A percentile compares a stretch with the other conserved stretches of the same genome.
These are phyloP conservation scores for Chrysotoxum bicinctum DNA, from an alignment of 2,888 invertebrate species.

Conservation along the genomic window DNA sequence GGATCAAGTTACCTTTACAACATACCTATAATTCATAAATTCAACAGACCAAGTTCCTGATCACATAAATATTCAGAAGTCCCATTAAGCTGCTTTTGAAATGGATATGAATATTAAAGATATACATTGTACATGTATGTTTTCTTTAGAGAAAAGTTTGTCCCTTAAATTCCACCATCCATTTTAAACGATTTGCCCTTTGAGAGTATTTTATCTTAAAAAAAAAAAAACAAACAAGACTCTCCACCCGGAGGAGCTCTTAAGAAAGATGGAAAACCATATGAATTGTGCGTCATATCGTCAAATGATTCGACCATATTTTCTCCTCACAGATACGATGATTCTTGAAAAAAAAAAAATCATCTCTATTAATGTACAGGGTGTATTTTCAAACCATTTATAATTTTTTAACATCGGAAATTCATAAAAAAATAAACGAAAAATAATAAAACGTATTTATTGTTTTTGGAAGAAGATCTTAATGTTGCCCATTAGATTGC, in stretches of 20 bases:
- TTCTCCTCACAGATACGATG: background rate
- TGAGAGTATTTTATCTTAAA: background rate
- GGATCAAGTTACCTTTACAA: no score
- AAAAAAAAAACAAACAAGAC: background rate
- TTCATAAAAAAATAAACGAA: no score
- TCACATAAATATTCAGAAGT: background rate
- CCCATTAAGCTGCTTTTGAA: background rate
- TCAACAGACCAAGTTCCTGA: background rate
- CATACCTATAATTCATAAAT: background rate
- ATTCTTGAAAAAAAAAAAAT: background rate
- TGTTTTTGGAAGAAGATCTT: no score
- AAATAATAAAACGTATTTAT: no score
- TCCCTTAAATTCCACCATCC: background rate
- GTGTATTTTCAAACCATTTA: no score
- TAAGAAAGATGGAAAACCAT: background rate
- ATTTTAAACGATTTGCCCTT: background rate
- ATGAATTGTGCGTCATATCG: background rate
- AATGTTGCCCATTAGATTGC: no score
- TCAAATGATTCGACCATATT: background rate
- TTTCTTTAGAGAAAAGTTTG: background rate
- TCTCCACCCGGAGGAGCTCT: background rate
- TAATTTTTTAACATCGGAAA: no score
- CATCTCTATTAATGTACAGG: background rate
- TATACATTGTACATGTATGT: background rate
- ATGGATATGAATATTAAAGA: background rate